These are phyloP conservation scores for Cyrtodaria siliqua DNA, from an alignment of 2,888 invertebrate species.

Conservation along the genomic window DNA sequence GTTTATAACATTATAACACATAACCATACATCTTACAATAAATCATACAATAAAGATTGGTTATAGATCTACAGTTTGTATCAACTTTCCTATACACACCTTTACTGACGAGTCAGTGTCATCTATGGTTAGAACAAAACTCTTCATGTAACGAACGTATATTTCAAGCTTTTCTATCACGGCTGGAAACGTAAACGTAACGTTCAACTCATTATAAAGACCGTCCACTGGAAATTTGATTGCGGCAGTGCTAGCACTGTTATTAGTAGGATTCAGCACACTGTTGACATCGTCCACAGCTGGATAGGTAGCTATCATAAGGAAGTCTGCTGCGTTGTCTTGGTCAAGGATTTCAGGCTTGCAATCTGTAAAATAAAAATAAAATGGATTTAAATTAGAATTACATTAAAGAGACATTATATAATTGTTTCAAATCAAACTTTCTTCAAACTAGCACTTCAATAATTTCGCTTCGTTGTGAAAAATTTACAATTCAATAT, in stretches of 20 bases:
- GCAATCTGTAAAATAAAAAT: no score
- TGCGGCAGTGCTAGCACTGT: neutral
- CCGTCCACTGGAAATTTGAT: neutral
- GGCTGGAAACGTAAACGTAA: constrained; percentile 9
- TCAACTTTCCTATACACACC: neutral
- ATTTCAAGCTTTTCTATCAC: constrained; percentile 11
- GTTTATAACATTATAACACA: neutral
- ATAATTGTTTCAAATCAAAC: no score
- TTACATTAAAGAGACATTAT: no score
- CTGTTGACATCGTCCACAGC: constrained; percentile 10
- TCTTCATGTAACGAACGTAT: constrained; percentile 19
- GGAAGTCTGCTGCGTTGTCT: constrained; percentile 17
- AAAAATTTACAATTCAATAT: no score
- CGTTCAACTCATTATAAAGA: neutral
- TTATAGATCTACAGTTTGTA: no score
- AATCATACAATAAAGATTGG: constrained; percentile 6
- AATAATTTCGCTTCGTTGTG: no score
- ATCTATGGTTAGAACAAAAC: constrained; percentile 19
- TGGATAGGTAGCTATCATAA: constrained; percentile 2
- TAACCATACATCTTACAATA: neutral
- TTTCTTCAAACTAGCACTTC: no score
- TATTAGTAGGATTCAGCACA: constrained; percentile 14
- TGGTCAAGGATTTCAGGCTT: constrained; percentile 15
- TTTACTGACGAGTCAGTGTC: constrained; percentile 6
- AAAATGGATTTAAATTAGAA: no score